Base-by-base conservation (phyloP, 2,797 vertebrate species). In the Erethizon dorsatum region DNA sequence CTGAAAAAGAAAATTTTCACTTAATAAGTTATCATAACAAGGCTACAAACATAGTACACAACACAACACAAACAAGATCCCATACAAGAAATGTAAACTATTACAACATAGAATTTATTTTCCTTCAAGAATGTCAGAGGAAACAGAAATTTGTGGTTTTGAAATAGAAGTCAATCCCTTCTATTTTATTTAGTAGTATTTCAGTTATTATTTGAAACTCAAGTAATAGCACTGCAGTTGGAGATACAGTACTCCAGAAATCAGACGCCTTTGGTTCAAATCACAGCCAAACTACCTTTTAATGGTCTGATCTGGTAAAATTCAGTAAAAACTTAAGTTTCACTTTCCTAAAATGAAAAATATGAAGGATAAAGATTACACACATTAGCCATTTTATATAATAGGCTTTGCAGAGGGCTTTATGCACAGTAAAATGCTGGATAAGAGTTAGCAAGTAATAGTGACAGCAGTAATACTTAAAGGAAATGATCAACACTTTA, bases 1-100 rank as follows among this genome's bases (percentile, higher is more conserved):
- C 99, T 99, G 98, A 22, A 97, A 95, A 94, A 61, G 45, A 83
- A 98, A 98, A 95, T 78, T 95, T 92, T 96, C 83, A 98, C 22
- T 94, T 89, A 90, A 14, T 89, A 95, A 96, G 50, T 78, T 88
- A 83, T 15, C 61, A 84, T 88, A 93, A 94, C 18, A 80, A 93
- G 15, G 47, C 24, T 75, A 13, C 11, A 87, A 91, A 90, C 28
- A 63, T 85, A 83, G 22, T 20, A 91, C 1, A 96, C 41, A 75
- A 6, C 24, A 75, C 12, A 28, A 75, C 9, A 82, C 52, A 91
- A 96, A 83, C 13, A 92, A 79, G 13, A 95, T 1, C 17, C n/a
- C 77, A 86, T 14, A 83, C 57, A 41, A 86, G 45, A 94, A 96
- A 89, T 67, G 2, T 50, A 77, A 59, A 89, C 75, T 88, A 91